Base-by-base conservation (phyloP, 2,888 invertebrate species). In the Hirtodrosophila trivittata region DNA sequence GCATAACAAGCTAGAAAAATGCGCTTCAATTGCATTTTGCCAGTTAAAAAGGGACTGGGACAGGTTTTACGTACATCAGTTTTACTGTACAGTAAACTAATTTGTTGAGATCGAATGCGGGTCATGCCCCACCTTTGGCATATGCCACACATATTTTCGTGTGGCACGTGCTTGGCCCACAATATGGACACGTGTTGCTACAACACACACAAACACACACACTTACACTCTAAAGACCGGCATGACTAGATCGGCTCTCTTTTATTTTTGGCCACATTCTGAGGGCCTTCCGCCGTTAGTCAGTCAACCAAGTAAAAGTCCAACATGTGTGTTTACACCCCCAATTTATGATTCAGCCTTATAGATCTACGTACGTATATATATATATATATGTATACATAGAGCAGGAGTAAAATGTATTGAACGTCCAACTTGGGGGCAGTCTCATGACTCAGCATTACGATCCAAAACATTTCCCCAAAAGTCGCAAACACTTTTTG, bases 1-100 rank as follows among this genome's bases (percentile, higher is more conserved):
- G 56, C 69, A 60, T 45, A 74, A 86, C 78, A 86, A 84, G 73
- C 55, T 82, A 62, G 65, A 82, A 82, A 82, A 84, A 82, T 82
- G 85, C 82, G 82, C 82, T 60, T 50, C 45, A 55, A 66, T 50
- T 66, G 85, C 82, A 84, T 45, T 77, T 81, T 81, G 63, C 56
- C n/a, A n/a, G n/a, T n/a, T n/a, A n/a, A n/a, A n/a, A n/a, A n/a
- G 32, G 5, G 12, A 12, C 14, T 32, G 32, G 12, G 14, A n/a
- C n/a, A 18, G 28, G 7, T 39, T 6, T 39, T 6, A 1, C 10
- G 9, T 7, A 21, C 21, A 7, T 21, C 0, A 13, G 18, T 7
- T 41, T 21, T 21, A 21, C 18, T 21, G 28, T 28, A 9, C n/a
- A 28, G 28, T 28, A 28, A 21, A 21, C 2, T 28, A 28, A 28